A percentile compares a stretch with the other conserved stretches of the same genome.
phyloP scores from a whole-genome alignment of 2,113 vertebrate species.

The Pantherophis guttatus region DNA sequence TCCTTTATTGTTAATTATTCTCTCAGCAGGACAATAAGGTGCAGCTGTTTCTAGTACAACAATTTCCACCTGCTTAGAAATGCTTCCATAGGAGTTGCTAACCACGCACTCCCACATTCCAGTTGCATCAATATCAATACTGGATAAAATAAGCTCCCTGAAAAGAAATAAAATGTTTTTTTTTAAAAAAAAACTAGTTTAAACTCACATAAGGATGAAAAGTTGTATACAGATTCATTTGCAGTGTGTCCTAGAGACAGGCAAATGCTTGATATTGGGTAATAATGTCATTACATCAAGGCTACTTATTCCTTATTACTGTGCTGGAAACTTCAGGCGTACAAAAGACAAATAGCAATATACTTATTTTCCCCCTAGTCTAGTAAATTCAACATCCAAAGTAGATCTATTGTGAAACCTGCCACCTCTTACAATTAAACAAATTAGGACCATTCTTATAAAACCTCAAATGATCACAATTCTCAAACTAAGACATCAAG shows the following conservation, averaged over 20 bases:
- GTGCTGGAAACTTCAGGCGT: background rate
- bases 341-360: background rate
- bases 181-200: background rate
- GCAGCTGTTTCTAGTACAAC: conserved; percentile 84
- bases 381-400: background rate
- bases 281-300: background rate
- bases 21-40: conserved; percentile 82
- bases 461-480: background rate
- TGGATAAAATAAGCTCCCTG: conserved; percentile 87
- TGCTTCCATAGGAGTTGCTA: conserved; percentile 85
- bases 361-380: background rate
- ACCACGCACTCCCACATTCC: conserved; percentile 88
- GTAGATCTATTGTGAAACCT: background rate
- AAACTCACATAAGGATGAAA: background rate
- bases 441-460: background rate
- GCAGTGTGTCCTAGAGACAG: background rate
- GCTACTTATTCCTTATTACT: background rate
- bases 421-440: background rate
- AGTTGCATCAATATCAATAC: conserved; percentile 76
- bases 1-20: conserved; percentile 86
- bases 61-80: conserved; percentile 82
- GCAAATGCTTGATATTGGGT: background rate
- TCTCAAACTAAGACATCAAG: background rate
- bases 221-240: background rate
- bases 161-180: conserved; percentile 38